These are phyloP conservation scores for Campylomormyrus numenius DNA, from an alignment of 2,113 vertebrate genomes.

Conservation along the genomic window DNA sequence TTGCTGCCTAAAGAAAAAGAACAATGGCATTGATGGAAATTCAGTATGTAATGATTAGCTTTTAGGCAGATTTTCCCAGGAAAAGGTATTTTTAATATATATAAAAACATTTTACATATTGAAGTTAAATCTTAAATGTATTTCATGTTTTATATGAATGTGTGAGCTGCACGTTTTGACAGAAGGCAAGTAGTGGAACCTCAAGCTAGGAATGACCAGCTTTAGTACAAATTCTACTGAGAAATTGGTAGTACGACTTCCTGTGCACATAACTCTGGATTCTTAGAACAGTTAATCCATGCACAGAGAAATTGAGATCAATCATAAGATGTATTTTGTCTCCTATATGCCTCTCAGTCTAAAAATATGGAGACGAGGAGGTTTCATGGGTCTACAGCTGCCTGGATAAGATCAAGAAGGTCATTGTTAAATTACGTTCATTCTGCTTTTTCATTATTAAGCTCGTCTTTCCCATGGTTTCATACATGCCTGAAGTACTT, in stretches of 20 bases:
- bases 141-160: neutral
- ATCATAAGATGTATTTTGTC: neutral
- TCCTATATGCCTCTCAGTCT: neutral
- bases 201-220: neutral
- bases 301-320: neutral
- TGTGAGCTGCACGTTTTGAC: neutral
- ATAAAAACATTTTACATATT: neutral
- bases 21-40: neutral
- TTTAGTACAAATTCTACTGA: neutral
- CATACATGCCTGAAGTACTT: neutral
- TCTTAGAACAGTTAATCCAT: neutral
- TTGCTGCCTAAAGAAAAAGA: neutral
- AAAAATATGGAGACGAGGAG: neutral
- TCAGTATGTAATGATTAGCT: neutral
- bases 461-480: neutral
- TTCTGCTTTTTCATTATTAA: neutral
- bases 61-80: neutral
- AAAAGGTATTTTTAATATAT: neutral
- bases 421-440: neutral
- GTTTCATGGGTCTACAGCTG: neutral
- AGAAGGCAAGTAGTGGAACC: neutral
- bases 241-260: neutral
- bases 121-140: neutral
- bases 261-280: neutral
- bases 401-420: neutral